Conservation (phyloP, 1,140 invertebrate species). For the Macrobrachium rosenbergii region DNA sequence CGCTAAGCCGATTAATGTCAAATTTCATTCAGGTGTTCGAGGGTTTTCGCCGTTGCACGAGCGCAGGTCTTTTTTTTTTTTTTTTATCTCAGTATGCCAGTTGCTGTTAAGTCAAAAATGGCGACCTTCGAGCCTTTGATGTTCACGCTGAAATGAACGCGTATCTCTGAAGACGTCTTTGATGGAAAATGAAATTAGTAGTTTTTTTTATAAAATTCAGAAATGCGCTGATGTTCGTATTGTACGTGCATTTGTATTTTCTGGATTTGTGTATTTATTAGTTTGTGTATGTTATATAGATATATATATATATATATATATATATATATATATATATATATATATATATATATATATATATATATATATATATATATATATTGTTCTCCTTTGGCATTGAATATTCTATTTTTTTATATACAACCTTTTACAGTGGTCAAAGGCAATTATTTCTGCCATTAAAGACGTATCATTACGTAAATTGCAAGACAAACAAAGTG, state of each 20-base stretch:
- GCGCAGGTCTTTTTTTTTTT: not conserved
- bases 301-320: conserved; percentile 13
- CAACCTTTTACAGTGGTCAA: not conserved
- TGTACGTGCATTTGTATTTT: not conserved
- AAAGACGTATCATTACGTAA: no score
- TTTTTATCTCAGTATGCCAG: not conserved
- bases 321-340: not conserved
- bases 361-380: not conserved
- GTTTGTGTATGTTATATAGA: no score
- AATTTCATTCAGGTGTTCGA: no score
- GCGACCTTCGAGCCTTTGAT: not conserved
- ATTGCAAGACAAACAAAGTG: no score
- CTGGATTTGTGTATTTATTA: no score
- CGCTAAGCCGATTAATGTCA: no score
- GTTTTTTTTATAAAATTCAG: no score
- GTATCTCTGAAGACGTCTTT: no score
- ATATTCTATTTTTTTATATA: not conserved
- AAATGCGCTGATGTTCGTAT: no score
- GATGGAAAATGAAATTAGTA: not conserved
- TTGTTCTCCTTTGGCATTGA: no score
- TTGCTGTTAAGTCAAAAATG: not conserved
- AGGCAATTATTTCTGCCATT: not conserved
- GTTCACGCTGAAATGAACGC: not conserved
- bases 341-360: conserved; percentile 7
- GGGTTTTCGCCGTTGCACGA: no score